Evolutionary conservation across 1,140 invertebrate genomes (phyloP).

Genomic region (Lepeophtheirus salmonis): DNA sequence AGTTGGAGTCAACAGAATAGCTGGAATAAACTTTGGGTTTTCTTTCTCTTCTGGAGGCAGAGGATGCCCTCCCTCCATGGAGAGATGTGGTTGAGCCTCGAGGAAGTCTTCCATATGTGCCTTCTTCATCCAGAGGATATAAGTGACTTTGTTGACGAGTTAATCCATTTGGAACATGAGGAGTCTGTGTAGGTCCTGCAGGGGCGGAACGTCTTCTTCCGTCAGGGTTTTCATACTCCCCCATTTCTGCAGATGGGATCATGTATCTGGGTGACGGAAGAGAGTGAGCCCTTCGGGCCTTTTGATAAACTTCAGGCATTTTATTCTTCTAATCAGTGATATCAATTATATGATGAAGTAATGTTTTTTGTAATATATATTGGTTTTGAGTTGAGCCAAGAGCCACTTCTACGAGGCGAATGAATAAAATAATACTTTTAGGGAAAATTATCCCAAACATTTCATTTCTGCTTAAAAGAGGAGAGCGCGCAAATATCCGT

Average conservation of each 20-base stretch:
- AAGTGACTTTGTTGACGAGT: not conserved
- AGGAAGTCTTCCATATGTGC: slow-evolving; percentile 7
- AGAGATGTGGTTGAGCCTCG: too few relatives aligned
- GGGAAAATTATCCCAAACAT: too few relatives aligned
- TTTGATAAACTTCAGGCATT: too few relatives aligned
- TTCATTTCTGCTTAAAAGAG: too few relatives aligned
- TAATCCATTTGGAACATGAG: too few relatives aligned
- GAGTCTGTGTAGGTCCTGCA: not conserved
- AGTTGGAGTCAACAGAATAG: slow-evolving; percentile 8
- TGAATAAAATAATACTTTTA: too few relatives aligned
- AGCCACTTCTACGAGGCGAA: too few relatives aligned
- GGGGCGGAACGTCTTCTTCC: slow-evolving; percentile 3
- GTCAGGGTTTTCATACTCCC: slow-evolving; percentile 5
- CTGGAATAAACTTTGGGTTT: slow-evolving; percentile 9
- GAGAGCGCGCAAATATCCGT: too few relatives aligned
- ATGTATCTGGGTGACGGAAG: slow-evolving; percentile 8
- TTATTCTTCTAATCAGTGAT: too few relatives aligned
- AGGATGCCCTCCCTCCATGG: not conserved
- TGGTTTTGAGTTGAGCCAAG: too few relatives aligned
- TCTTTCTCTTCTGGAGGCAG: slow-evolving; percentile 1
- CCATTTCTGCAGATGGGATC: slow-evolving; percentile 12
- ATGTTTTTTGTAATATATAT: too few relatives aligned
- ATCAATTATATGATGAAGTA: too few relatives aligned
- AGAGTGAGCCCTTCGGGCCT: slow-evolving; percentile 9
- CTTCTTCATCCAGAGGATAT: slow-evolving; percentile 11